Evolutionary conservation across 2,888 invertebrate species (phyloP).

Genomic region (Orthonychiurus folsomi): DNA sequence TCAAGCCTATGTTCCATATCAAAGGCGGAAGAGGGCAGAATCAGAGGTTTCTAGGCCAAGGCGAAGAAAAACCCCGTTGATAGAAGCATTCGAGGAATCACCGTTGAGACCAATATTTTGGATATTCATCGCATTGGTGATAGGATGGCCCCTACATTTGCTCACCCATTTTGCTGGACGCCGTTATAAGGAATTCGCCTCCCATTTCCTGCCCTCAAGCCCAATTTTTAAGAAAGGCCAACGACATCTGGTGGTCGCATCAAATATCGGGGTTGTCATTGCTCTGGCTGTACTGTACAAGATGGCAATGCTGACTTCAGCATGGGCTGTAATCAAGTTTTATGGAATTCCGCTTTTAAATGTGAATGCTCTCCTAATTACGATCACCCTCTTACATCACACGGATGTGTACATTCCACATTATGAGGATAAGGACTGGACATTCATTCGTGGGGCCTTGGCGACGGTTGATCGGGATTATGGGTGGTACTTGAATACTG

Average conservation of each 20-base stretch:
- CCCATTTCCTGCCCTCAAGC: conserved; percentile 5
- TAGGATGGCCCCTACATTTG: conserved; percentile 9
- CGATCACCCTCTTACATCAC: conserved; percentile 18
- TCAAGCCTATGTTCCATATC: conserved; percentile 12
- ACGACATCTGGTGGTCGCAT: not conserved
- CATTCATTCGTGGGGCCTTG: conserved; percentile 18
- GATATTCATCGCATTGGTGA: not conserved
- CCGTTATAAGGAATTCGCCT: not conserved
- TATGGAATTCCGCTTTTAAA: conserved; percentile 14
- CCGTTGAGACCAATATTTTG: not conserved
- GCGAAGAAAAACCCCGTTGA: not conserved
- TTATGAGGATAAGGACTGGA: conserved; percentile 13
- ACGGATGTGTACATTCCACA: conserved; percentile 20
- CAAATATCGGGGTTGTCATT: conserved; percentile 4
- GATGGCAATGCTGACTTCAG: not conserved
- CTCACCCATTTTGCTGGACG: conserved; percentile 3
- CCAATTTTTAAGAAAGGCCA: conserved; percentile 11
- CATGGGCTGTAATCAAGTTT: conserved; percentile 15
- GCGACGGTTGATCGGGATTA: conserved; percentile 19
- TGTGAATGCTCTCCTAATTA: conserved; percentile 16
- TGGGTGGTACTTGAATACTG: conserved; percentile 16
- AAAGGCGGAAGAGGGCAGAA: not conserved
- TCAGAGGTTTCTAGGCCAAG: not conserved
- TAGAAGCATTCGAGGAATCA: conserved; percentile 5
- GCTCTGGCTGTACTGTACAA: not conserved